Evolutionary conservation across 1,140 invertebrate genomes (phyloP).

Genomic region (Drosophila sulfurigaster): DNA sequence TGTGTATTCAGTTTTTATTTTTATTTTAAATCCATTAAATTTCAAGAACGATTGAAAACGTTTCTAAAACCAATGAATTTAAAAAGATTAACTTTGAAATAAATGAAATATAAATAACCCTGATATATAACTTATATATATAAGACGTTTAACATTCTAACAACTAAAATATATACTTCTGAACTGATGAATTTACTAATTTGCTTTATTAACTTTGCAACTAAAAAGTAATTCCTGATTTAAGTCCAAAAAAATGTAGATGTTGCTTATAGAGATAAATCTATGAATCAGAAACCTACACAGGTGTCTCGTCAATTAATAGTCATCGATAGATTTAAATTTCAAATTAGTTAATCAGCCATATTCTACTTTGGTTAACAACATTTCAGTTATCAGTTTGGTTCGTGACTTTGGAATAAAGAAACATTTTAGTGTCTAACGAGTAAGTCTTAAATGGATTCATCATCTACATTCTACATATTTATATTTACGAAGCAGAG

Average conservation of each 20-base stretch:
- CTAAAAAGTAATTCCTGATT: neutral
- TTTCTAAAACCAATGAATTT: too few species aligned
- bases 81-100: too few species aligned
- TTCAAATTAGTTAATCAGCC: conserved; percentile 6
- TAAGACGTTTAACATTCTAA: too few species aligned
- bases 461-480: neutral
- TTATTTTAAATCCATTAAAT: too few species aligned
- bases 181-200: too few species aligned
- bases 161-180: too few species aligned
- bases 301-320: neutral
- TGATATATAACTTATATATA: too few species aligned
- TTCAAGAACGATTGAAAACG: too few species aligned
- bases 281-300: neutral
- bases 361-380: neutral
- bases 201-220: neutral
- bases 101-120: too few species aligned
- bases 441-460: neutral
- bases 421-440: neutral
- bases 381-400: neutral
- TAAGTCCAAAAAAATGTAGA: neutral
- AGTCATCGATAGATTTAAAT: conserved; percentile 5
- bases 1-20: too few species aligned
- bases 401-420: conserved; percentile 10
- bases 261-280: neutral
- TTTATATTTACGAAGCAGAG: neutral